phyloP scores from a whole-genome alignment of 2,797 vertebrate species.

The Coreius guichenoti region DNA sequence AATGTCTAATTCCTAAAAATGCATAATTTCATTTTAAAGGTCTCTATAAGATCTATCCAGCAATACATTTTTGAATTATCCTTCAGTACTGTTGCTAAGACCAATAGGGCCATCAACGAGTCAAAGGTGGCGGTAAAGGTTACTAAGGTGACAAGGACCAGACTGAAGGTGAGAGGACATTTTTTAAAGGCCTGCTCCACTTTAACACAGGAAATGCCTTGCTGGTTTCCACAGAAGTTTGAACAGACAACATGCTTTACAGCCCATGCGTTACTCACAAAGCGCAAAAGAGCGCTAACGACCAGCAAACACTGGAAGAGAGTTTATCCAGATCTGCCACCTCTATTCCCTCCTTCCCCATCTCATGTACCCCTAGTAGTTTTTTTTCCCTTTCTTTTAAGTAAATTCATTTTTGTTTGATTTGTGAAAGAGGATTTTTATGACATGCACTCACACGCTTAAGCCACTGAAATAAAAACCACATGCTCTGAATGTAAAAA shows the following conservation, averaged over 20 bases:
- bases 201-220: slow-evolving; percentile 82
- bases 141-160: slow-evolving; percentile 71
- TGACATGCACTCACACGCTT: slow-evolving; percentile 51
- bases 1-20: neutral
- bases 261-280: slow-evolving; percentile 69
- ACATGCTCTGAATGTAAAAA: slow-evolving; percentile 55
- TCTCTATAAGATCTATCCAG: neutral
- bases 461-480: slow-evolving; percentile 67
- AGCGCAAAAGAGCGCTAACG: slow-evolving; percentile 49
- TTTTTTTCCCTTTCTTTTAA: slow-evolving; percentile 25
- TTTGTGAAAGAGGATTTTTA: slow-evolving; percentile 50
- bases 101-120: slow-evolving; percentile 63
- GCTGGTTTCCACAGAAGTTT: slow-evolving; percentile 74
- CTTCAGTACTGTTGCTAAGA: slow-evolving; percentile 44
- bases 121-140: slow-evolving; percentile 79
- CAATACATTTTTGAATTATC: neutral
- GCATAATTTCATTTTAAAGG: neutral
- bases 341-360: neutral
- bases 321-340: slow-evolving; percentile 51
- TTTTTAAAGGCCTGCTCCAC: slow-evolving; percentile 72
- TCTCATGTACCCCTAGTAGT: neutral
- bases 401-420: slow-evolving; percentile 53
- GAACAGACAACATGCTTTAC: slow-evolving; percentile 76
- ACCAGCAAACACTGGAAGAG: slow-evolving; percentile 53
- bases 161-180: slow-evolving; percentile 69